Evolutionary conservation across 2,888 invertebrate species (phyloP).

Genomic region (Lepidocyrtoides sp.): DNA sequence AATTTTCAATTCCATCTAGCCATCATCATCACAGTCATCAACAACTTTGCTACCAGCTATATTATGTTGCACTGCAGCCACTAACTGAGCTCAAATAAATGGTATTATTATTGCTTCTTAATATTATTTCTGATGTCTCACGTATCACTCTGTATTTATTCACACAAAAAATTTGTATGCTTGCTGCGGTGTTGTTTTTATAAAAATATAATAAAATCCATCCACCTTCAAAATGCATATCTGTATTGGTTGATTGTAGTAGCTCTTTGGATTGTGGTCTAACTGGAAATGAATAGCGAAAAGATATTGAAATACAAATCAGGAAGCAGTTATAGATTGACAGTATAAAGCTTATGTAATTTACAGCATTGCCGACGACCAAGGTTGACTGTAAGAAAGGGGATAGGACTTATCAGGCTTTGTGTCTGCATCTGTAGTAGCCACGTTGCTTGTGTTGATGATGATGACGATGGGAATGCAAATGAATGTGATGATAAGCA

Average conservation of each 20-base stretch:
- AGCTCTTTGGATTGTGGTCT: not conserved
- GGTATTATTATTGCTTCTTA: slow-evolving; percentile 75
- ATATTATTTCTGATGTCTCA: slow-evolving; percentile 73
- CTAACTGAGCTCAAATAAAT: slow-evolving; percentile 51
- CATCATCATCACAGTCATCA: slow-evolving; percentile 50
- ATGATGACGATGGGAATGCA: slow-evolving; percentile 32
- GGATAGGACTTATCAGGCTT: not conserved
- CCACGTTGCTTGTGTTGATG: not conserved
- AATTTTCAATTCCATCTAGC: slow-evolving; percentile 70
- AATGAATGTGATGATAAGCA: slow-evolving; percentile 44
- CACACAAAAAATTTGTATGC: slow-evolving; percentile 70
- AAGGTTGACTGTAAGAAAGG: slow-evolving; percentile 13
- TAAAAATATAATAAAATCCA: slow-evolving; percentile 30
- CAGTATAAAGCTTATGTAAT: slow-evolving; percentile 55
- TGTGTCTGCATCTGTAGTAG: not conserved
- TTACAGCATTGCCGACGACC: slow-evolving; percentile 47
- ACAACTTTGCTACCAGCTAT: slow-evolving; percentile 54
- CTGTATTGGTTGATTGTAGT: not conserved
- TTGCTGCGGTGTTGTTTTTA: slow-evolving; percentile 55
- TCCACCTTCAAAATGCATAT: slow-evolving; percentile 2
- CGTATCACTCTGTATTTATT: slow-evolving; percentile 62
- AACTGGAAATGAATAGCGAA: slow-evolving; percentile 10
- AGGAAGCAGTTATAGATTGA: slow-evolving; percentile 75
- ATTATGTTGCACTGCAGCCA: slow-evolving; percentile 27
- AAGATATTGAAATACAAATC: slow-evolving; percentile 59